Conservation (phyloP, 2,888 invertebrate genomes). For the Gandaritis pyraliata region DNA sequence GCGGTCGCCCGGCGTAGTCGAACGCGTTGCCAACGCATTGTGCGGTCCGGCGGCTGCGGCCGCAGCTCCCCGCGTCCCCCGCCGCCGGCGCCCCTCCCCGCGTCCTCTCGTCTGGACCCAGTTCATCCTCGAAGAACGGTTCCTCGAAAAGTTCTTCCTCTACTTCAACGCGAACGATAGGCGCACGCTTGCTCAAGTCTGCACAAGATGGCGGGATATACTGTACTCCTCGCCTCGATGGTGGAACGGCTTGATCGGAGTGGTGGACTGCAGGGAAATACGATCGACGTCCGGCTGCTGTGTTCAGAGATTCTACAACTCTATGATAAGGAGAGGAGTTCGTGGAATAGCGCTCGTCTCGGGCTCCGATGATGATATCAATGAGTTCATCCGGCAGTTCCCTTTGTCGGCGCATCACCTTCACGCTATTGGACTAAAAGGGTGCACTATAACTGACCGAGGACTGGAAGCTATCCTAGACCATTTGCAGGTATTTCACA, state of each 20-base stretch:
- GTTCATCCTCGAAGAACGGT: conserved; percentile 92
- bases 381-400: conserved; percentile 94
- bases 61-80: conserved; percentile 67
- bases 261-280: conserved; percentile 93
- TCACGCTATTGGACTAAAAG: conserved; percentile 93
- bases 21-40: conserved; percentile 93
- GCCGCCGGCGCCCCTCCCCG: conserved; percentile 80
- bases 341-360: conserved; percentile 93
- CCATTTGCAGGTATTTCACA: conserved; percentile 89
- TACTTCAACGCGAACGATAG: conserved; percentile 92
- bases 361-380: conserved; percentile 94
- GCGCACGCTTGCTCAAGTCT: conserved; percentile 92
- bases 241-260: conserved; percentile 94
- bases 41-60: conserved; percentile 87
- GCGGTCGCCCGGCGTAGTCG: conserved; percentile 89
- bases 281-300: conserved; percentile 84
- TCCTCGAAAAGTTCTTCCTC: conserved; percentile 92
- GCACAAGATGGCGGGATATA: conserved; percentile 94
- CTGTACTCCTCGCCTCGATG: conserved; percentile 94
- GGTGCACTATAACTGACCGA: conserved; percentile 95
- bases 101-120: conserved; percentile 88
- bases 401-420: conserved; percentile 92
- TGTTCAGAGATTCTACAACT: conserved; percentile 88
- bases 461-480: conserved; percentile 95
- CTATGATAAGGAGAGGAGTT: conserved; percentile 93